These are phyloP conservation scores for Spicauda simplicius DNA, from an alignment of 2,888 invertebrate genomes.

Conservation along the genomic window DNA sequence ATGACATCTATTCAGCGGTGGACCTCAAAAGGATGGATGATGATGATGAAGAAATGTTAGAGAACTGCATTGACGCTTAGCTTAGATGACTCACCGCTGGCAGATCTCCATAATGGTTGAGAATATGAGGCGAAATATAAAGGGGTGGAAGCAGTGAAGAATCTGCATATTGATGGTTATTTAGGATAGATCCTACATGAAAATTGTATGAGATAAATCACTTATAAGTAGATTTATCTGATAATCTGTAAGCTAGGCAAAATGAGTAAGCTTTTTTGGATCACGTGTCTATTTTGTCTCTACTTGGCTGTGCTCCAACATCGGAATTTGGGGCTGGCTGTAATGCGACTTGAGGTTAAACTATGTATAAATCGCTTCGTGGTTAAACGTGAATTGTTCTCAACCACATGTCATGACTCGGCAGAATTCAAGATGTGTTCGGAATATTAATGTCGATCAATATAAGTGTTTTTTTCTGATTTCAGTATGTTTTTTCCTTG, in stretches of 20 bases:
- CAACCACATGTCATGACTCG: not conserved
- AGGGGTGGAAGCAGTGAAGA: no score
- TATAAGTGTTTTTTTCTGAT: not conserved
- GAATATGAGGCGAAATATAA: no score
- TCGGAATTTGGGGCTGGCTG: constrained; percentile 7
- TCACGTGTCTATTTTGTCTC: not conserved
- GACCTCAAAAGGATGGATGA: no score
- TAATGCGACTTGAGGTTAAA: constrained; percentile 10
- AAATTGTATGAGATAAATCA: not conserved
- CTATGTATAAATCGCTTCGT: constrained; percentile 12
- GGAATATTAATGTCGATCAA: not conserved
- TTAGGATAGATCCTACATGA: not conserved
- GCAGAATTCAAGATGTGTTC: not conserved
- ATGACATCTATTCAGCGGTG: no score
- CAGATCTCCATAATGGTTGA: not conserved
- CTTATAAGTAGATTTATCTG: no score
- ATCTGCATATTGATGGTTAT: no score
- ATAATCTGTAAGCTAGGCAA: not conserved
- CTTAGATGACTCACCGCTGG: not conserved
- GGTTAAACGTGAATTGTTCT: not conserved
- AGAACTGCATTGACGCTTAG: not conserved
- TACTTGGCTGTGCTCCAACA: constrained; percentile 1
- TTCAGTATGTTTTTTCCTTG: not conserved
- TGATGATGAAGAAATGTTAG: not conserved
- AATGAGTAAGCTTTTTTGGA: not conserved